phyloP scores from a whole-genome alignment of 1,140 invertebrate species.

The Solen grandis region DNA sequence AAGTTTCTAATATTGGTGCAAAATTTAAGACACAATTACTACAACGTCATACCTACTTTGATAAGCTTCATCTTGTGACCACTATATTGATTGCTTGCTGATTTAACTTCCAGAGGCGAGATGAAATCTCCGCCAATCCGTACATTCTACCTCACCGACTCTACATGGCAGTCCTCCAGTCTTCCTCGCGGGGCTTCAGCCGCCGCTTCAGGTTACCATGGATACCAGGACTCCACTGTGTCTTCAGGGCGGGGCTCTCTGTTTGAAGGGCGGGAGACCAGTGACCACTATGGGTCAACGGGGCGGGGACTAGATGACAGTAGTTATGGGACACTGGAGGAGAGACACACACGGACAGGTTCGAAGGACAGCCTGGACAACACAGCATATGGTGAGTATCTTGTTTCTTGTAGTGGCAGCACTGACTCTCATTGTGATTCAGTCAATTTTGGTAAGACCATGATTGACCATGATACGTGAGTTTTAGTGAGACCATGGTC shows the following conservation, averaged over 20 bases:
- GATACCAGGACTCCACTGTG: constrained; percentile 72
- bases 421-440: no score
- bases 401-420: no score
- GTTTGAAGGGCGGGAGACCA: constrained; percentile 61
- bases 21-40: no score
- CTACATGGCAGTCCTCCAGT: constrained; percentile 42
- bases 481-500: no score
- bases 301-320: constrained; percentile 59
- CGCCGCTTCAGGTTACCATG: constrained; percentile 59
- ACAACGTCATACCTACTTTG: no score
- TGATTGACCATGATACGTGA: no score
- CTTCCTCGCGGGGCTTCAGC: constrained; percentile 34
- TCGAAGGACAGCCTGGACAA: constrained; percentile 75
- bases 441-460: no score
- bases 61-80: not conserved
- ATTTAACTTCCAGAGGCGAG: no score
- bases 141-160: constrained; percentile 49
- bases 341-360: constrained; percentile 68
- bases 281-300: constrained; percentile 56
- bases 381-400: constrained; percentile 66
- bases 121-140: constrained; percentile 56
- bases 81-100: not conserved
- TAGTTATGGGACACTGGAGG: constrained; percentile 68
- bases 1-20: no score
- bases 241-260: constrained; percentile 65